These are phyloP conservation scores for Cydia strobilella DNA, from an alignment of 1,140 invertebrate genomes.

Conservation along the genomic window DNA sequence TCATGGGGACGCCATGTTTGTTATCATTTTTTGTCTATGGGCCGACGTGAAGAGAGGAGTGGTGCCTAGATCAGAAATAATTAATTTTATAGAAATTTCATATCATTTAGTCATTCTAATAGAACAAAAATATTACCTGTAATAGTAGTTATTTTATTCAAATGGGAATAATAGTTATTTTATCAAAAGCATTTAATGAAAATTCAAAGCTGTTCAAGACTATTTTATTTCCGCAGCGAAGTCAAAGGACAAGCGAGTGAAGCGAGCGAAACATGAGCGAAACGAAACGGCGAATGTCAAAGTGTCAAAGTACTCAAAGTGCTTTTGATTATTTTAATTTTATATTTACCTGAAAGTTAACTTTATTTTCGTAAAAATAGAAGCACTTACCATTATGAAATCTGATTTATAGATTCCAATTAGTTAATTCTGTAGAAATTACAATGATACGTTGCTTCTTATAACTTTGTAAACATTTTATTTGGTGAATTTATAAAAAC, in stretches of 20 bases:
- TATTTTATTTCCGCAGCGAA: neutral
- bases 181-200: neutral
- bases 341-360: neutral
- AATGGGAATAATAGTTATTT: neutral
- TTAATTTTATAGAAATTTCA: neutral
- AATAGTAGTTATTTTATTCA: neutral
- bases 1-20: constrained; percentile 71
- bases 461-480: neutral
- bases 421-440: neutral
- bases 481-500: neutral
- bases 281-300: neutral
- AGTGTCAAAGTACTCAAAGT: too few relatives aligned
- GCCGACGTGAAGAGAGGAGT: constrained; percentile 15
- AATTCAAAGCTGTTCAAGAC: neutral
- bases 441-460: neutral
- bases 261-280: too few relatives aligned
- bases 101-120: neutral
- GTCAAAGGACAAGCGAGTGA: too few relatives aligned
- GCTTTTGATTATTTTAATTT: too few relatives aligned
- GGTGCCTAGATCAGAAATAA: neutral
- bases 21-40: constrained; percentile 63
- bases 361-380: neutral
- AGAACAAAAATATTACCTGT: too few relatives aligned
- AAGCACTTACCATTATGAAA: neutral
- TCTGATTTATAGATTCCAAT: neutral